Evolutionary conservation across 2,888 invertebrate species (phyloP).

Genomic region (Pristionchus fissidentatus): DNA sequence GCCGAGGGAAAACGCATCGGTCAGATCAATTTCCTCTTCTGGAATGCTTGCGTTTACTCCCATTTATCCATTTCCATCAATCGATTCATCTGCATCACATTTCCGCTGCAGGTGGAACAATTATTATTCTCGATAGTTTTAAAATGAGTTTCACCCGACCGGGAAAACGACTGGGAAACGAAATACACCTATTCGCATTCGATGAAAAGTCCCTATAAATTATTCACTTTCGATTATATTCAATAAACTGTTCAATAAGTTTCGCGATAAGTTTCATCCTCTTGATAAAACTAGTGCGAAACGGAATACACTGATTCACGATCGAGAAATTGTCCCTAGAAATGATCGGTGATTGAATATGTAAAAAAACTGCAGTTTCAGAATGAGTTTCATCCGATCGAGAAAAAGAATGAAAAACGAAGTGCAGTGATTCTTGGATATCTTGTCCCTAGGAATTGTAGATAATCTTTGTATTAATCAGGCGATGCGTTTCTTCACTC

Average conservation of each 20-base stretch:
- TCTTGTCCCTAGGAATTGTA: too few species aligned
- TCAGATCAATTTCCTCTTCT: slow-evolving; percentile 60
- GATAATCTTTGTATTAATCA: too few species aligned
- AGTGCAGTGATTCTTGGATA: too few species aligned
- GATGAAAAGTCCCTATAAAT: too few species aligned
- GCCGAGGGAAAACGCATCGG: slow-evolving; percentile 25
- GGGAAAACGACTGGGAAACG: too few species aligned
- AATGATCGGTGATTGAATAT: background rate
- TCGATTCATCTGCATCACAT: slow-evolving; percentile 57
- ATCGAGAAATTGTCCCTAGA: background rate
- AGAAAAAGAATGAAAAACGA: background rate
- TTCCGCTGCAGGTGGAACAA: slow-evolving; percentile 57
- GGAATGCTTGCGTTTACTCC: slow-evolving; percentile 63
- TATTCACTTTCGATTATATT: too few species aligned
- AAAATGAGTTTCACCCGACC: too few species aligned
- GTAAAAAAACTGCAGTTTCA: background rate
- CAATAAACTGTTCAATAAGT: too few species aligned
- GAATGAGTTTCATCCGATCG: background rate
- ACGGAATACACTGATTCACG: background rate
- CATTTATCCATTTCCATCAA: slow-evolving; percentile 61
- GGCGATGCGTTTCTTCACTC: slow-evolving; percentile 39
- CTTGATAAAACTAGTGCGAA: background rate
- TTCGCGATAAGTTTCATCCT: too few species aligned
- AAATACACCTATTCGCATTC: too few species aligned
- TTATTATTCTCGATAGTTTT: too few species aligned